Conservation (phyloP, 35 echinoderm and acorn worm genomes). For the Apostichopus californicus region DNA sequence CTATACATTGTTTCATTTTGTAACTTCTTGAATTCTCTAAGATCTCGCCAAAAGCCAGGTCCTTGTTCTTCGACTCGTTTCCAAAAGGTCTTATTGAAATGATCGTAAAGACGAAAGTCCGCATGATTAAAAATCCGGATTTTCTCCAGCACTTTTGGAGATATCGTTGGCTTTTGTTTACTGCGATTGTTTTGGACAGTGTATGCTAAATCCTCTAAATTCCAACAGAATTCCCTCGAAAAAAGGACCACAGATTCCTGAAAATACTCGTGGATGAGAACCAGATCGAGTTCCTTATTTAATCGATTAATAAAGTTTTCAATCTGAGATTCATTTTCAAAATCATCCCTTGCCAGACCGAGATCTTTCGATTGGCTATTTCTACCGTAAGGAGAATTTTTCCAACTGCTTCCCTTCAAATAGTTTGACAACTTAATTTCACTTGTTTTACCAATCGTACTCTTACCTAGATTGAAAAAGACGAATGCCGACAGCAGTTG, state of each 20-base stretch:
- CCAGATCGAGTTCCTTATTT: constrained; percentile 13
- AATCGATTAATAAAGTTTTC: neutral
- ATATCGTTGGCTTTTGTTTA: neutral
- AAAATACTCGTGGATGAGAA: constrained; percentile 39
- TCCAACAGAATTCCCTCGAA: constrained; percentile 7
- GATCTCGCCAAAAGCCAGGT: neutral
- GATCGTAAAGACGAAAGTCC: constrained; percentile 8
- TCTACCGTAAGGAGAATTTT: neutral
- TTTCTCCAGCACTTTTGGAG: neutral
- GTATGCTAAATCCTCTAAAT: neutral
- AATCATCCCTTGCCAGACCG: neutral
- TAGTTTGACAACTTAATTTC: neutral
- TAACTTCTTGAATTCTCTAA: neutral
- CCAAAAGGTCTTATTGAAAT: constrained; percentile 48
- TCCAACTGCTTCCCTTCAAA: neutral
- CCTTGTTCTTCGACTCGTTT: neutral
- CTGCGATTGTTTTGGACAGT: neutral
- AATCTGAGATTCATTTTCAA: constrained; percentile 15
- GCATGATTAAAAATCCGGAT: constrained; percentile 20
- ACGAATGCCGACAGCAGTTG: neutral
- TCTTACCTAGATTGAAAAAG: neutral
- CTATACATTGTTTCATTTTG: neutral
- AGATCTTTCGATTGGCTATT: constrained; percentile 31
- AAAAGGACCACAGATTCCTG: constrained; percentile 21
- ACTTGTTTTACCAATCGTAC: neutral